Percentiles rank a stretch among this genome's conserved stretches.
These are phyloP conservation scores for Pinctada fucata DNA, from an alignment of 2,888 invertebrate genomes.

Conservation along the genomic window DNA sequence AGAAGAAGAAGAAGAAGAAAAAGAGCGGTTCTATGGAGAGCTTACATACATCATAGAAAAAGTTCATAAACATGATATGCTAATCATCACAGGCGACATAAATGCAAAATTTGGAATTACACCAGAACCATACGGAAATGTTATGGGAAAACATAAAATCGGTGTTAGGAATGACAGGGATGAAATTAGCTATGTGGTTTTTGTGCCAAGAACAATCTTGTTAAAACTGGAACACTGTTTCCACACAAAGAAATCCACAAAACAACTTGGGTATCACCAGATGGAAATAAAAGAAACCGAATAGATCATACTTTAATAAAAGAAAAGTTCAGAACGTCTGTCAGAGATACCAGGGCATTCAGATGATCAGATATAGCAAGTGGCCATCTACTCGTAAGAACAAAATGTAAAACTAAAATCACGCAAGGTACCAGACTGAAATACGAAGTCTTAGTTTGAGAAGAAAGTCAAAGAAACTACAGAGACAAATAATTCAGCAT, in stretches of 20 bases:
- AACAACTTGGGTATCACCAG: constrained; percentile 19
- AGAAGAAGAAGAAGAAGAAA: not conserved
- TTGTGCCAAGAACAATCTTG: constrained; percentile 11
- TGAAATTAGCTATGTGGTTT: constrained; percentile 6
- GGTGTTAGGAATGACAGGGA: constrained; percentile 12
- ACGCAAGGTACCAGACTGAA: not conserved
- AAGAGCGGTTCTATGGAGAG: not conserved
- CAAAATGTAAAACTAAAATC: not conserved
- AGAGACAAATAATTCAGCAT: too few species aligned
- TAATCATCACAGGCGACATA: constrained; percentile 16
- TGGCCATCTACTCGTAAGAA: not conserved
- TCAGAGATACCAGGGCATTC: not conserved
- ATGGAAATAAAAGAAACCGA: constrained; percentile 8
- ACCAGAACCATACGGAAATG: not conserved
- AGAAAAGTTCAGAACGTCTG: not conserved
- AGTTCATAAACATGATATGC: constrained; percentile 18
- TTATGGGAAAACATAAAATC: constrained; percentile 18
- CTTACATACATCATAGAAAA: not conserved
- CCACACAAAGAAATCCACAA: constrained; percentile 28
- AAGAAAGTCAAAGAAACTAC: too few species aligned
- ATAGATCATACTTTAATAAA: constrained; percentile 15
- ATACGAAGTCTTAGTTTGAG: not conserved
- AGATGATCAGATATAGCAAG: not conserved
- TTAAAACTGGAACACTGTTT: constrained; percentile 11
- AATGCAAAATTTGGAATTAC: constrained; percentile 19